Evolutionary conservation across 2,113 vertebrate genomes (phyloP), one percentile per base, ranked within the genome.

Genomic region (Hemicordylus capensis): DNA sequence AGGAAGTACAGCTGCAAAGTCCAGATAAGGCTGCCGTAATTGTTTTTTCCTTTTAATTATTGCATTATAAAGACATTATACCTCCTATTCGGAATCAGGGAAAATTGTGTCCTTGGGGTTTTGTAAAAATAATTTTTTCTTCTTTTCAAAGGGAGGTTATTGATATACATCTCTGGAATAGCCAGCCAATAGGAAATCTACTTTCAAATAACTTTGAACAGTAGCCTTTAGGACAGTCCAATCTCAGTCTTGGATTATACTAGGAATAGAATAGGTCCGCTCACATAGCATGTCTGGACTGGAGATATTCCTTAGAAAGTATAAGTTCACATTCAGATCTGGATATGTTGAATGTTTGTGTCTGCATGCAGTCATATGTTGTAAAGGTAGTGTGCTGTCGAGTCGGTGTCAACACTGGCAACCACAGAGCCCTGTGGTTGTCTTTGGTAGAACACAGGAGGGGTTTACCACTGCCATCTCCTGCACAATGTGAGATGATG

Each of bases 31-130:
- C 86, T 88, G 46, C 48, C 89, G 92, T 93, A 94, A 96, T 96
- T 97, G 96, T 95, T 96, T 95, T 96, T 96, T 95, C 89, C 93
- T 93, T 96, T 95, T 93, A 97, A 96, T 97, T 96, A 96, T 96
- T 96, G 93, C 90, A 95, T 95, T 95, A 96, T 96, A 95, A 96
- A 96, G 95, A 97, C 94, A 94, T 97, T 96, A 96, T 94, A 95
- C 93, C 84, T 96, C 89, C 93, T 94, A 87, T 91, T 94, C 86
- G 4, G 74, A 95, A 95, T 92, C 80, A 92, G 84, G 83, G 92
- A 95, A 96, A 96, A 93, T 91, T 94, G 86, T 89, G 89, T 94
- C 90, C 83, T 92, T 80, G 34, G 87, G 91, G 85, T 89, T 56
- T 86, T 37, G 54, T 63, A 67, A 79, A 73, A 12, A 24, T 58